Base-by-base conservation (phyloP, 1,140 invertebrate species). In the Aphidius gifuensis region DNA sequence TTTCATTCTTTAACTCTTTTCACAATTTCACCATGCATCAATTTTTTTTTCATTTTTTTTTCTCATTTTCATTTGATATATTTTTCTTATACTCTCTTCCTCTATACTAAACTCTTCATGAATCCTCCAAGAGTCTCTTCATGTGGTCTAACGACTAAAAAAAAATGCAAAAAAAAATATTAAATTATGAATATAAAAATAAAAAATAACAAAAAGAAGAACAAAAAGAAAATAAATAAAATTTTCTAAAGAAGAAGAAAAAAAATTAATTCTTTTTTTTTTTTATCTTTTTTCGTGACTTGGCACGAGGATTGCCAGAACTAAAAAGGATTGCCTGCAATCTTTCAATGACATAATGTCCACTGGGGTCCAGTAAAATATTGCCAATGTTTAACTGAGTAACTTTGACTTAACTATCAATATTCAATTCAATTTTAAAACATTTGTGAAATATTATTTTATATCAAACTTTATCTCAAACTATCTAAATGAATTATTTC, bases 251-350 rank as follows among this genome's bases (percentile, higher is more conserved):
- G 16, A 16, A 16, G 16, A 16, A 16, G 16, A 16, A 16, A 16
- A 16, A 16, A 16, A 16, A 16, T 16, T 16, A 16, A 16, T 16
- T 16, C 16, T 16, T 16, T 16, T 16, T 16, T 16, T 16, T 16
- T 16, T 16, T 7, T 54, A 16, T 16, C n/a, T 11, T 58, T 58
- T 48, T 58, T 48, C 56, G 57, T 58, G 57, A 58, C 57, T 58
- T 58, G 57, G 57, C 57, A 48, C 23, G 9, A 23, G 57, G 32
- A 3, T 32, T 58, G 47, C 44, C 57, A 23, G 7, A 16, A 11
- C 49, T 11, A 38, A 9, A 50, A 58, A 48, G 57, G n/a, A 58
- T 58, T 58, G 46, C 57, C 57, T 47, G 23, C 57, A n/a, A 58
- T 58, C 57, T 58, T 39, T 58, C 57, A 58, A 46, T 45, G 32